Evolutionary conservation across 2,888 invertebrate genomes (phyloP), one percentile per base, ranked within the genome.

Genomic region (Sympetrum striolatum): DNA sequence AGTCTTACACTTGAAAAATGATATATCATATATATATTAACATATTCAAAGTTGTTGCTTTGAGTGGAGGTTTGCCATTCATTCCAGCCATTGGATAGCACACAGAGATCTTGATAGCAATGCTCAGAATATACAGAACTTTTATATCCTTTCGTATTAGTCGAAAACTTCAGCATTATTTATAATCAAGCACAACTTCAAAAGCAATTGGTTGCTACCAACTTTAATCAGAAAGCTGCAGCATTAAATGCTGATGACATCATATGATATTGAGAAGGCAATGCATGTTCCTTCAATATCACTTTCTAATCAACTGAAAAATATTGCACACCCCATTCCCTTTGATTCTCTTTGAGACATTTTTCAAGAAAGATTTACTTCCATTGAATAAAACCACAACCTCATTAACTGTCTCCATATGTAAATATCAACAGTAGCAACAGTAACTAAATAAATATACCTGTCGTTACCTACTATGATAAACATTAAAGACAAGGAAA

Each of bases 11-110:
- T 53, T 58, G 58, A 53, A 90, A 37, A n/a, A 53, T 48, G 18
- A 31, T 35, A 60, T 73, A 73, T 48, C 53, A 48, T 81, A 73
- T 60, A n/a, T n/a, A 79, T 80, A 60, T 60, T 90, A 86, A 81
- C 90, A 91, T 80, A 91, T 90, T 86, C 91, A 91, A 91, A 90
- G 91, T 92, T 92, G 93, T 94, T 94, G 94, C 94, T 93, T 92
- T 94, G 94, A 94, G 94, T 94, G 94, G 95, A 94, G 94, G 94
- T 95, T 94, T 94, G 94, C 94, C 94, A 94, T 94, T 93, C 94
- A 94, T 94, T 91, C 92, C 92, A 91, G 92, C 91, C 81, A 86
- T 64, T 60, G 90, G 80, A 90, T 91, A 79, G 90, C 91, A 91
- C 91, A 92, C 90, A 37, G 90, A 90, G 73, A 22, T 53, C 90